Percentiles rank a stretch among this genome's conserved stretches.
Conservation (phyloP, 1,140 invertebrate species). For the Drosophila burlai region DNA sequence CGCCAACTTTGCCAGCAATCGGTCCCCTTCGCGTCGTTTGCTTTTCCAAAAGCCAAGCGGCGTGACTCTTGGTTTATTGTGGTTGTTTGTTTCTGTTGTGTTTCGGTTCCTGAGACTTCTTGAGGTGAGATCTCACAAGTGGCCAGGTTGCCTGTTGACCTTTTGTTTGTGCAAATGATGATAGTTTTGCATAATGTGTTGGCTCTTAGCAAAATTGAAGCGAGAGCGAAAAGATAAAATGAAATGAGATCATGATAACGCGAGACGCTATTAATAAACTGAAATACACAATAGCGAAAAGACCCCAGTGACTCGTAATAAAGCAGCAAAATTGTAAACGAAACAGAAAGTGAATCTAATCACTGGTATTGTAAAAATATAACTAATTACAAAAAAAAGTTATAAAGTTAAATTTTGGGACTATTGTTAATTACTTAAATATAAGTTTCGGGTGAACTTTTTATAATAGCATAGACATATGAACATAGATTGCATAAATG, state of each 20-base stretch:
- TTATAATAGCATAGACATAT: too few relatives aligned
- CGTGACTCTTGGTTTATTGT: constrained; percentile 46
- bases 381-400: background rate
- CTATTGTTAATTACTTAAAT: background rate
- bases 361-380: background rate
- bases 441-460: background rate
- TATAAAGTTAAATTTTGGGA: background rate
- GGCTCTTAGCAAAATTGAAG: constrained; percentile 43
- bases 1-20: constrained; percentile 56
- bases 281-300: constrained; percentile 27
- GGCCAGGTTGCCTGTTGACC: constrained; percentile 56
- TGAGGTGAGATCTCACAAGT: constrained; percentile 48
- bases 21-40: constrained; percentile 38
- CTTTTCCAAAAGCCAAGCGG: constrained; percentile 38
- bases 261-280: constrained; percentile 61
- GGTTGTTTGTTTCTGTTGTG: constrained; percentile 16
- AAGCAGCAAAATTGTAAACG: constrained; percentile 8
- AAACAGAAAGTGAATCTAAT: constrained; percentile 43
- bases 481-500: background rate
- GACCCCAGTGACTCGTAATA: constrained; percentile 13
- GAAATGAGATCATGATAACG: constrained; percentile 73
- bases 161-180: constrained; percentile 58
- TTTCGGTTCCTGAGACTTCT: constrained; percentile 41
- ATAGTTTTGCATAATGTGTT: constrained; percentile 69
- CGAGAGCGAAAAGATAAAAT: constrained; percentile 29